phyloP scores from a whole-genome alignment of 2,888 invertebrate genomes.

The Chironomus riparius region DNA sequence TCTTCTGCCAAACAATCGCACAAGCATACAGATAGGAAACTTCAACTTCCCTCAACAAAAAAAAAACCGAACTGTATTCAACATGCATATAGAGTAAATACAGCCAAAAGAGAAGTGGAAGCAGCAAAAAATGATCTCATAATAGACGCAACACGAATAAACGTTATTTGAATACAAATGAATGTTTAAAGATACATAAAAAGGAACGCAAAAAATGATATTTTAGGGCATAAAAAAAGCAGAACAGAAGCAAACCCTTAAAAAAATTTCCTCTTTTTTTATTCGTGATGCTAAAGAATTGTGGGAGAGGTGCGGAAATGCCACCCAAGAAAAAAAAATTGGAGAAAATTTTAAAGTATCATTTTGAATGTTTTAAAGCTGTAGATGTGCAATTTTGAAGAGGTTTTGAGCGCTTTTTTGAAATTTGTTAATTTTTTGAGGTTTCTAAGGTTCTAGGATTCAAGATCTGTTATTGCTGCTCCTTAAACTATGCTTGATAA shows the following conservation, averaged over 20 bases:
- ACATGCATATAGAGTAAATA: background rate
- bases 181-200: slow-evolving; percentile 22
- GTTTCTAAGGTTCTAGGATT: too few species aligned
- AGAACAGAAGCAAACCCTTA: background rate
- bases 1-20: background rate
- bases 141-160: slow-evolving; percentile 25
- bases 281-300: background rate
- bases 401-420: too few species aligned
- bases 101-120: background rate
- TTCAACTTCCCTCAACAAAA: background rate
- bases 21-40: background rate
- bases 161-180: slow-evolving; percentile 25
- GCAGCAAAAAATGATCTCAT: slow-evolving; percentile 23
- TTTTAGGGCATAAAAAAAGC: background rate
- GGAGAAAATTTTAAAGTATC: too few species aligned
- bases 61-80: background rate
- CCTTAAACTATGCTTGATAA: too few species aligned
- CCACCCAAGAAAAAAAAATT: background rate
- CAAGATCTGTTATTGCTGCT: too few species aligned
- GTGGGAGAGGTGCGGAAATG: background rate
- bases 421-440: too few species aligned
- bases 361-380: too few species aligned
- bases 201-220: slow-evolving; percentile 17
- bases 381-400: too few species aligned
- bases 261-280: background rate